Evolutionary conservation across 2,797 vertebrate genomes (phyloP).

Genomic region (Coccyzus lansbergi): DNA sequence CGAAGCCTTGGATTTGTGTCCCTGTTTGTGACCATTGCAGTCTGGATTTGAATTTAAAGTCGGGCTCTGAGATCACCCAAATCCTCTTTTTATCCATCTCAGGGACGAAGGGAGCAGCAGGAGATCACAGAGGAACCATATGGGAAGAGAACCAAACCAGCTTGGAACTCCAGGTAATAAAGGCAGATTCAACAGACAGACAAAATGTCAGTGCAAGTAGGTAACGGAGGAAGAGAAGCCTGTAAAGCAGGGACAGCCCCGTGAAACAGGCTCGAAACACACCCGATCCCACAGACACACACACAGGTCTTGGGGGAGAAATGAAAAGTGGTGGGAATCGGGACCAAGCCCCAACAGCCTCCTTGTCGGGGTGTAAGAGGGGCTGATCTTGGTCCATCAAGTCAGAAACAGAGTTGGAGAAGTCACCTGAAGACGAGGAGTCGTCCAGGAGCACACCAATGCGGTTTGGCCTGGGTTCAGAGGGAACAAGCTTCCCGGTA

Average conservation of each 20-base stretch:
- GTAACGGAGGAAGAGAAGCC: accelerated
- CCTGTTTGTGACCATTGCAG: background rate
- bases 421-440: accelerated
- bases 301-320: accelerated
- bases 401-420: too few species aligned
- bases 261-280: accelerated
- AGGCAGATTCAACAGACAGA: background rate
- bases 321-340: accelerated
- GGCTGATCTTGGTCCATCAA: background rate
- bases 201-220: background rate
- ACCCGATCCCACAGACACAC: accelerated
- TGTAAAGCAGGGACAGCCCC: too few species aligned
- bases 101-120: accelerated
- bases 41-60: background rate
- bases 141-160: background rate
- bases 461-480: background rate
- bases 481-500: background rate
- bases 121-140: background rate
- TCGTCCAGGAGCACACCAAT: accelerated
- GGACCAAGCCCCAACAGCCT: background rate
- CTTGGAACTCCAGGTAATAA: background rate
- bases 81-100: background rate
- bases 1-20: background rate
- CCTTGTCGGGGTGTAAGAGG: accelerated
- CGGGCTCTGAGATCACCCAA: background rate